phyloP scores from a whole-genome alignment of 2,113 vertebrate genomes.

The Osmerus eperlanus region DNA sequence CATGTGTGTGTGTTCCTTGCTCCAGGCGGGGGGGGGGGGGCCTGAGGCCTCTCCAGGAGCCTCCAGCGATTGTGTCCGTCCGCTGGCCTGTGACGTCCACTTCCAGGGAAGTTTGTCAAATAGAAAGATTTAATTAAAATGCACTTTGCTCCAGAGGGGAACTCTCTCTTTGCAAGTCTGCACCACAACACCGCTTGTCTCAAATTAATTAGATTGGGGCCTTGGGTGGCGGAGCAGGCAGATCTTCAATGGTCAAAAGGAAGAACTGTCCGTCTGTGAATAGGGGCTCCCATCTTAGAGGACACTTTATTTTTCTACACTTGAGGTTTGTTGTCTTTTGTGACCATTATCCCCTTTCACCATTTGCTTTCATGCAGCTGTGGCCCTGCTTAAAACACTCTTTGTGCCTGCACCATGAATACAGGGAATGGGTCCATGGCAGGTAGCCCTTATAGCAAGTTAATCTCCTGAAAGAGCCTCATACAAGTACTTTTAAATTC shows the following conservation, averaged over 20 bases:
- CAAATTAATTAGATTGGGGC: conserved; percentile 74
- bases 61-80: conserved; percentile 49
- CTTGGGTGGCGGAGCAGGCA: conserved; percentile 63
- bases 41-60: conserved; percentile 39
- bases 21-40: conserved; percentile 11
- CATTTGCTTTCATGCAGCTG: conserved; percentile 76
- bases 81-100: conserved; percentile 63
- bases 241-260: conserved; percentile 70
- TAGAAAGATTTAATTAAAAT: conserved; percentile 74
- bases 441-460: conserved; percentile 81
- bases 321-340: conserved; percentile 83
- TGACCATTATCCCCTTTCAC: conserved; percentile 73
- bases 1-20: conserved; percentile 24
- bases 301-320: conserved; percentile 78
- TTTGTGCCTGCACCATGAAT: conserved; percentile 73
- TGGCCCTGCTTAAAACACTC: conserved; percentile 67
- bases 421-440: conserved; percentile 73
- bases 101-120: conserved; percentile 66
- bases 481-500: conserved; percentile 78
- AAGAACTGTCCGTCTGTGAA: conserved; percentile 70
- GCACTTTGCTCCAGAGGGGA: conserved; percentile 67
- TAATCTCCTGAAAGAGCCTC: conserved; percentile 78
- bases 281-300: conserved; percentile 69
- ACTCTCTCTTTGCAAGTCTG: conserved; percentile 64
- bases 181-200: conserved; percentile 71